A percentile compares a stretch with the other conserved stretches of the same genome.
phyloP scores from a whole-genome alignment of 2,113 vertebrate species.

The Calyptommatus sinebrachiatus region DNA sequence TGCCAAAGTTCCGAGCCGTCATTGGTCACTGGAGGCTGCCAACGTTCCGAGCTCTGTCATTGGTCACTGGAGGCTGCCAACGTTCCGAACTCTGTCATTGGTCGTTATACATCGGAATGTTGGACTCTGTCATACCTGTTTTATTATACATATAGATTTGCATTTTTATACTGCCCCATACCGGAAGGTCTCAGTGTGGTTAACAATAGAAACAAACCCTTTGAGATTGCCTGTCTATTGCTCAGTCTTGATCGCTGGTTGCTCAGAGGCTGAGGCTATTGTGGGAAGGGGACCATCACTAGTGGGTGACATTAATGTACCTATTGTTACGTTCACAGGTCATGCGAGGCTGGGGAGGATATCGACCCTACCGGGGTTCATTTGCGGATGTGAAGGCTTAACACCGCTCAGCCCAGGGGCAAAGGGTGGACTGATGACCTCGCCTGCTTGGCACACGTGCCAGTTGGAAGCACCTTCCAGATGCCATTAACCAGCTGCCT shows the following conservation, averaged over 20 bases:
- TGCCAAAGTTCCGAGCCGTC: too few relatives aligned
- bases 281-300: background rate
- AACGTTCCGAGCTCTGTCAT: too few relatives aligned
- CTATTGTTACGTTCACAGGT: slow-evolving; percentile 67
- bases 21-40: too few relatives aligned
- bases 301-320: background rate
- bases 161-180: too few relatives aligned
- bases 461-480: background rate
- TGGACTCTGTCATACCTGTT: too few relatives aligned
- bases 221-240: background rate
- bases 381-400: slow-evolving; percentile 75
- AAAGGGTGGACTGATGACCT: background rate
- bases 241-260: background rate
- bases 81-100: too few relatives aligned
- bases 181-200: too few relatives aligned
- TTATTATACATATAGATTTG: too few relatives aligned
- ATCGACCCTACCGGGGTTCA: slow-evolving; percentile 77
- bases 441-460: background rate
- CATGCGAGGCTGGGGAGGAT: slow-evolving; percentile 79
- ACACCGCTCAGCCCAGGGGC: background rate
- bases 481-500: background rate
- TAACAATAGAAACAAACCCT: background rate
- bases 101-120: too few relatives aligned
- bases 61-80: too few relatives aligned
- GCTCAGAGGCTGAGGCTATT: background rate